Conservation (phyloP, 2,797 vertebrate genomes). For the Clamator glandarius region DNA sequence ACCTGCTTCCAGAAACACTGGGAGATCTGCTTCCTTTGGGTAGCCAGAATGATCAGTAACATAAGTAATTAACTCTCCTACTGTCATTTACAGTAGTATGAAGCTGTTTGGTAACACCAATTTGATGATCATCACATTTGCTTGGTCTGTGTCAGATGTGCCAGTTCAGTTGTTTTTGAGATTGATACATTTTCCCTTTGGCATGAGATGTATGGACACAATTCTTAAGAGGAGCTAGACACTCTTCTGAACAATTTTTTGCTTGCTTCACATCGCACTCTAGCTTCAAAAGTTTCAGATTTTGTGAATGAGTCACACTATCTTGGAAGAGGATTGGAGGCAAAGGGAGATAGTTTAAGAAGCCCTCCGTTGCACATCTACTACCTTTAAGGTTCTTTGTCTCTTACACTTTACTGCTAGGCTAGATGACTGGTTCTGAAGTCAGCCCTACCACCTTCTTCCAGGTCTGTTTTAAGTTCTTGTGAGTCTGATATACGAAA, state of each 20-base stretch:
- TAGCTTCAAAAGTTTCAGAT: neutral
- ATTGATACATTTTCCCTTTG: neutral
- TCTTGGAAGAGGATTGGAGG: neutral
- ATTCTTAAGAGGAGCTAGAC: neutral
- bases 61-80: neutral
- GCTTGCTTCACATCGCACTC: neutral
- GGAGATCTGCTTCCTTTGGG: neutral
- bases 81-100: neutral
- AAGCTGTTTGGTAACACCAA: neutral
- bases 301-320: neutral
- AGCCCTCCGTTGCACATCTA: neutral
- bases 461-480: accelerated
- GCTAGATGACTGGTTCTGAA: neutral
- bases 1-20: neutral
- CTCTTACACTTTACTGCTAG: neutral
- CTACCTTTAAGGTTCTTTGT: neutral
- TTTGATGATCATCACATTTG: neutral
- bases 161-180: neutral
- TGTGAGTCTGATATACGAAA: neutral
- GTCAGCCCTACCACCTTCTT: neutral
- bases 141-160: neutral
- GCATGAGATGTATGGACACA: neutral
- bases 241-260: neutral
- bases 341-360: neutral
- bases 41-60: neutral